Evolutionary conservation across 2,888 invertebrate species (phyloP), one percentile per base, ranked within the genome.

Genomic region (Mimachlamys varia): DNA sequence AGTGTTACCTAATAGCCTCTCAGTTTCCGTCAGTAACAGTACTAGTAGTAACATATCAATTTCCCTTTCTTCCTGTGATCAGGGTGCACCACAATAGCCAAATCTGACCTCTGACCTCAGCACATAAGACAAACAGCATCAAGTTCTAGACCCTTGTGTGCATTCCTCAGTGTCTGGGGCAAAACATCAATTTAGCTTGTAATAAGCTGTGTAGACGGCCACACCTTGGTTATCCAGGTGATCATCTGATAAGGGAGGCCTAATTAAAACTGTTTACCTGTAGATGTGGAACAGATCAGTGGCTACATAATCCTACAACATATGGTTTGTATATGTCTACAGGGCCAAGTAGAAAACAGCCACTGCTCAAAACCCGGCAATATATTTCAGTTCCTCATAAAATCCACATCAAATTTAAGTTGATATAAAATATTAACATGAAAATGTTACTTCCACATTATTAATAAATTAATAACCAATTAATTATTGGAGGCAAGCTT

Each of bases 251-350:
- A 76, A 76, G 33, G 76, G 7, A 33, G 33, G 33, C 76, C 76
- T 76, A 76, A 76, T 76, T 76, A 76, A 76, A 76, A 76, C 27
- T 76, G 76, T 76, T 62, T 62, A n/a, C 62, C 62, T 62, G 22
- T 62, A n/a, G 7, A n/a, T 4, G 22, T 62, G 1, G 33, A 15
- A 33, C 33, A 76, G 76, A 33, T 10, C 22, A 58, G 22, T 19
- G 58, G 19, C 58, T 76, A 7, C 15, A 33, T 76, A 76, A 76
- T 33, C 33, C 33, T 13, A 22, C 5, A 1, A 62, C 62, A 62
- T 19, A n/a, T 62, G 62, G 44, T 44, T 7, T n/a, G 22, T 62
- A 22, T 62, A 22, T 62, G 13, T 62, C 62, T 62, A 0, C 7
- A n/a, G 62, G 22, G 22, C 22, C 62, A 1, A 5, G 53, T 2